Conservation (phyloP, 2,113 vertebrate genomes). For the Campylorhamphus procurvoides region DNA sequence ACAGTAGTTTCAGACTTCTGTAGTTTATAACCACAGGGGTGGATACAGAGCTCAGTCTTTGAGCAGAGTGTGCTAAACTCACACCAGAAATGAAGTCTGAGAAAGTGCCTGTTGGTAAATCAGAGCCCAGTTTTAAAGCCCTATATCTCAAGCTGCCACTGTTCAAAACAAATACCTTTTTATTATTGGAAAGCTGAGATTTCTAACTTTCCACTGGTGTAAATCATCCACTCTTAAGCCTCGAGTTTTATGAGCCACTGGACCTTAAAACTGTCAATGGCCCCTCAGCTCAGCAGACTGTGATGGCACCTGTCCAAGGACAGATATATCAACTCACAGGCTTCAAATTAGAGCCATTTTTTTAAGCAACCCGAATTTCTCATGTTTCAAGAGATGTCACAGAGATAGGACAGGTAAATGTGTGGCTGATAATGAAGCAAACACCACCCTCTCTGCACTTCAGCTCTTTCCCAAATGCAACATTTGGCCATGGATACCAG, state of each 20-base stretch:
- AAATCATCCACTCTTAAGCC: neutral
- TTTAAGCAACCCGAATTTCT: neutral
- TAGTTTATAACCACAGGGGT: neutral
- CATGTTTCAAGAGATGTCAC: neutral
- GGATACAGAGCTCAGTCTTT: neutral
- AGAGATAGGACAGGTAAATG: neutral
- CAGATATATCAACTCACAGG: neutral
- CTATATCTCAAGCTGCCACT: neutral
- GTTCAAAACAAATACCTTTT: neutral
- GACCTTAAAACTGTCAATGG: conserved; percentile 10
- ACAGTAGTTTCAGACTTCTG: neutral
- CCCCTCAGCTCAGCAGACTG: conserved; percentile 7
- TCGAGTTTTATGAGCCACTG: neutral
- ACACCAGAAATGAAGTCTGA: neutral
- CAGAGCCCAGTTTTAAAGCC: neutral
- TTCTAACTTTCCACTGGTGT: neutral
- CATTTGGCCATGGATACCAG: neutral
- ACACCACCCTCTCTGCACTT: neutral
- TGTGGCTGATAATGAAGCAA: neutral
- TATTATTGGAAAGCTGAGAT: neutral
- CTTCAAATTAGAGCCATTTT: neutral
- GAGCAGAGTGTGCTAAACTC: neutral
- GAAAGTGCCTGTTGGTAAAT: neutral
- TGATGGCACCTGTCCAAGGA: neutral
- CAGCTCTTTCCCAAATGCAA: neutral